A percentile compares a stretch with the other conserved stretches of the same genome.
Conservation (phyloP, 2,113 vertebrate species). For the Agelaius tricolor region DNA sequence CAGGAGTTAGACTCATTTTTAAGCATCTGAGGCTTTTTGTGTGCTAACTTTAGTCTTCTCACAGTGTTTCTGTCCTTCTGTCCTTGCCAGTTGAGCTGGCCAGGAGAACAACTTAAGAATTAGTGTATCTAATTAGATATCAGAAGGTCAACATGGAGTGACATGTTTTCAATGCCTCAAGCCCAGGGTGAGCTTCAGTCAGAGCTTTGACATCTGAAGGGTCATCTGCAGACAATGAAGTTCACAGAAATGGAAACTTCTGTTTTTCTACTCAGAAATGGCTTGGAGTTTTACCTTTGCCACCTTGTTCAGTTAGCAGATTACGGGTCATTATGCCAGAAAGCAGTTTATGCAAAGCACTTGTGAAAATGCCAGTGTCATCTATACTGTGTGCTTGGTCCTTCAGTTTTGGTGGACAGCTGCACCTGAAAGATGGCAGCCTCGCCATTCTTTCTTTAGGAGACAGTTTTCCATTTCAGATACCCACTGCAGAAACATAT, state of each 20-base stretch:
- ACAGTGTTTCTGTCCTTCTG: not conserved
- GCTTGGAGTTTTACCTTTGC: not conserved
- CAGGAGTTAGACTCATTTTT: not conserved
- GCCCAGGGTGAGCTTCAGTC: not conserved
- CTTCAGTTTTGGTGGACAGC: not conserved
- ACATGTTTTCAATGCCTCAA: not conserved
- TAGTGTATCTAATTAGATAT: not conserved
- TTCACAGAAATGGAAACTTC: not conserved
- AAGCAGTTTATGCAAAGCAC: not conserved
- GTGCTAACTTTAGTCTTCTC: not conserved
- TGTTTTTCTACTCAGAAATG: not conserved
- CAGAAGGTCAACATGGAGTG: not conserved
- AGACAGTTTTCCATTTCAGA: conserved; percentile 34
- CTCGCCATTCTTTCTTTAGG: not conserved
- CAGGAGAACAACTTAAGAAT: not conserved
- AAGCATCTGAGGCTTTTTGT: not conserved
- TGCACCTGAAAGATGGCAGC: not conserved
- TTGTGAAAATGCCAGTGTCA: not conserved
- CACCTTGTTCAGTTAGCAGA: not conserved
- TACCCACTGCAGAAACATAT: not conserved
- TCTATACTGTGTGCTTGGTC: not conserved
- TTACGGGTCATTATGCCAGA: not conserved
- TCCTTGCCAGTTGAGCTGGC: not conserved
- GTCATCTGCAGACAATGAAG: not conserved
- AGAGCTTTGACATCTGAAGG: not conserved